These are phyloP conservation scores for Teleogryllus occipitalis DNA, from an alignment of 1,140 invertebrate species.

Conservation along the genomic window DNA sequence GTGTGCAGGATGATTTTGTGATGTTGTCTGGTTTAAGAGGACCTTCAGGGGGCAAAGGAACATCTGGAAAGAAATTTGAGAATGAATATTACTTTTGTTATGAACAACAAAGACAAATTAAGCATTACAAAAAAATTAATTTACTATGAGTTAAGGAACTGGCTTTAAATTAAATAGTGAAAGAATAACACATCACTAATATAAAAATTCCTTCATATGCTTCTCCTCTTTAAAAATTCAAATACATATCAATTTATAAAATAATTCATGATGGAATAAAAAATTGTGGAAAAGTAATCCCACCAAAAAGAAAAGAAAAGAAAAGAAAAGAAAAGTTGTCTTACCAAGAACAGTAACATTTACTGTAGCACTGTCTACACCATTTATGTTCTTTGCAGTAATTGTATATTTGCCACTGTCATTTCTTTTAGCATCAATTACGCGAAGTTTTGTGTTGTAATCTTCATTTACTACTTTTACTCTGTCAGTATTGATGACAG, in stretches of 20 bases:
- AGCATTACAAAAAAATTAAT: too few species aligned
- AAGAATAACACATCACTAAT: too few species aligned
- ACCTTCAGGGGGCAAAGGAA: conserved; percentile 80
- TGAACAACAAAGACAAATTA: too few species aligned
- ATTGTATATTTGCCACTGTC: conserved; percentile 88
- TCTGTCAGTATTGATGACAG: conserved; percentile 69
- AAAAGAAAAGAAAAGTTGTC: conserved; percentile 7
- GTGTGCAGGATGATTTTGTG: conserved; percentile 70
- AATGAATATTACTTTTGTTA: too few species aligned
- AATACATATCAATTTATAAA: too few species aligned
- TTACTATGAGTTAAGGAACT: too few species aligned
- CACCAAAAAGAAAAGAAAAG: neutral
- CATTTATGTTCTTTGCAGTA: conserved; percentile 85
- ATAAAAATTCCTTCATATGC: too few species aligned
- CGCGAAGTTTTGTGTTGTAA: conserved; percentile 77
- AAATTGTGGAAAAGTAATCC: too few species aligned
- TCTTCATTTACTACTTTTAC: conserved; percentile 77
- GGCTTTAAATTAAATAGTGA: too few species aligned
- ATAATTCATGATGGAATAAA: too few species aligned
- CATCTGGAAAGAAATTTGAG: conserved; percentile 38
- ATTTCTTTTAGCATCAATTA: conserved; percentile 77
- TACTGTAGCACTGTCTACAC: conserved; percentile 76
- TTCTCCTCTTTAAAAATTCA: too few species aligned
- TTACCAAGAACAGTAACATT: conserved; percentile 76
- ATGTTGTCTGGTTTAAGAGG: conserved; percentile 74